Evolutionary conservation across 2,113 vertebrate species (phyloP).

Genomic region (Prietella phreatophila): DNA sequence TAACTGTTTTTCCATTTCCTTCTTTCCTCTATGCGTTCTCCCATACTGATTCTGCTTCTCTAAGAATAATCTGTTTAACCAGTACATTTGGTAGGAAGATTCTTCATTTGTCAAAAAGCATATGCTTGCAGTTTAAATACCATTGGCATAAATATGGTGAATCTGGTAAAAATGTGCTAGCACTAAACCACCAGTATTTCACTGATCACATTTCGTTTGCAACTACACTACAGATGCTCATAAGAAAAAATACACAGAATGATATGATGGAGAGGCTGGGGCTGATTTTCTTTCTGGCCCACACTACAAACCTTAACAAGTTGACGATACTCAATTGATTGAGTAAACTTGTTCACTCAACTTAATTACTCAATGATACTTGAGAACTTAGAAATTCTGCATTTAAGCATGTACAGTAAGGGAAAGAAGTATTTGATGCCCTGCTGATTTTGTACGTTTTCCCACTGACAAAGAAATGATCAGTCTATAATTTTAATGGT

Average conservation of each 20-base stretch:
- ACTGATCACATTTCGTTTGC: background rate
- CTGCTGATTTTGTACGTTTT: too few species aligned
- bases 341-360: too few species aligned
- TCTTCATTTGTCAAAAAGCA: background rate
- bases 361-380: background rate
- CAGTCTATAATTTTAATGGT: too few species aligned
- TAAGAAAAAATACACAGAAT: background rate
- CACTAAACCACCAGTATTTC: background rate
- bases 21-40: background rate
- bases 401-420: background rate
- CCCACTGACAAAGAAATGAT: too few species aligned
- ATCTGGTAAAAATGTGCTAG: background rate
- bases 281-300: background rate
- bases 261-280: background rate
- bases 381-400: background rate
- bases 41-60: background rate
- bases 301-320: background rate
- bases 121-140: background rate
- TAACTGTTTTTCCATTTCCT: constrained; percentile 6
- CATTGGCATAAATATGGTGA: background rate
- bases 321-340: too few species aligned
- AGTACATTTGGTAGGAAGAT: background rate
- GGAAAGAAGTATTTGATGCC: too few species aligned
- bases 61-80: background rate
- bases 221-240: background rate